Evolutionary conservation across 2,797 vertebrate species (phyloP).

Genomic region (Crypturellus tataupa): DNA sequence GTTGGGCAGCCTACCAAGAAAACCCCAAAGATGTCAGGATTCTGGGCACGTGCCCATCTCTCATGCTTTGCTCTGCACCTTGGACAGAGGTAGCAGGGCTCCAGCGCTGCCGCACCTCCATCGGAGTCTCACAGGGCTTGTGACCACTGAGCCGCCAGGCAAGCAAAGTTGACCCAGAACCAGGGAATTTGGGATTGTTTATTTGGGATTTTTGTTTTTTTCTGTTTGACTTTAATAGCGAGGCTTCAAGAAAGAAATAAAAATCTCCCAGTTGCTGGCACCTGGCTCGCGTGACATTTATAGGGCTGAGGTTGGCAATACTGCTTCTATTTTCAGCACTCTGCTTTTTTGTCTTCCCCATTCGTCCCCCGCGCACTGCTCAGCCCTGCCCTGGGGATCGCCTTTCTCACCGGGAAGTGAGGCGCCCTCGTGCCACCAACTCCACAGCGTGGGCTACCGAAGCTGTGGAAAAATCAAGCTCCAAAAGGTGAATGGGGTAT

Average conservation of each 20-base stretch:
- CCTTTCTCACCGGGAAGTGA: background rate
- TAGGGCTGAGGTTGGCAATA: constrained; percentile 65
- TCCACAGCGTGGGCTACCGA: background rate
- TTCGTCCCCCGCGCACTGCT: background rate
- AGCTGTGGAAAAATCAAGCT: constrained; percentile 47
- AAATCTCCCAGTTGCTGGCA: constrained; percentile 21
- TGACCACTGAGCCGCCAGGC: background rate
- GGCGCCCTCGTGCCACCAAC: background rate
- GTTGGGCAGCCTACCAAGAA: background rate
- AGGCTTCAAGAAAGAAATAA: background rate
- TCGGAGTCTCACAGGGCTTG: background rate
- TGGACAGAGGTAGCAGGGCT: background rate
- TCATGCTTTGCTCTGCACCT: background rate
- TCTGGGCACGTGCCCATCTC: background rate
- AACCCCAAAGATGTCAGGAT: background rate
- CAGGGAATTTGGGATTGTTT: too few relatives aligned
- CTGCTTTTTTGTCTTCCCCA: constrained; percentile 38
- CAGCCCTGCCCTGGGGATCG: background rate
- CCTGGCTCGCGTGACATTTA: constrained; percentile 54
- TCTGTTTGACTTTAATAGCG: background rate
- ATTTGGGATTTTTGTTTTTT: background rate
- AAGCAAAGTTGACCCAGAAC: fast-evolving
- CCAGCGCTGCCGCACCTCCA: background rate
- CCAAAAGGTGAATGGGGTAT: constrained; percentile 68
- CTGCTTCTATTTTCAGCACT: constrained; percentile 46